A percentile compares a stretch with the other conserved stretches of the same genome.
phyloP scores from a whole-genome alignment of 1,140 invertebrate species.

The Drosophila triauraria region DNA sequence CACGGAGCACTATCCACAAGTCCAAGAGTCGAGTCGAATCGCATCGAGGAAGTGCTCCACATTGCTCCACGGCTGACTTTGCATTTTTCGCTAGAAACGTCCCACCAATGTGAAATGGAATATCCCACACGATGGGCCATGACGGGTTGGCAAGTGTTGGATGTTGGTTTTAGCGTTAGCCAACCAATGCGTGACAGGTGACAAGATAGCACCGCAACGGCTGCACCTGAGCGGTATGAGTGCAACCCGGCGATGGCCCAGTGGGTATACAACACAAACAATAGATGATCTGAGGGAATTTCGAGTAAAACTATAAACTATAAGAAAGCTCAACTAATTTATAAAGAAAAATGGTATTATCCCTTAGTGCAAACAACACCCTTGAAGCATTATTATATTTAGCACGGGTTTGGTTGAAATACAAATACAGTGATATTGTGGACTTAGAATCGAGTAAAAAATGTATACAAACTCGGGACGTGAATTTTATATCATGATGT shows the following conservation, averaged over 20 bases:
- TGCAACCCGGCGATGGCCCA: not conserved
- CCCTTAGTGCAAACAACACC: no score
- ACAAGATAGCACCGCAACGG: constrained; percentile 42
- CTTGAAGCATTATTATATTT: not conserved
- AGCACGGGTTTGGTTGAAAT: not conserved
- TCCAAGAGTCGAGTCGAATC: constrained; percentile 23
- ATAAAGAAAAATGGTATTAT: not conserved
- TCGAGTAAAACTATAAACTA: not conserved
- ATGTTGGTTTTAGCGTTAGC: constrained; percentile 20
- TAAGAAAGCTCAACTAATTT: not conserved
- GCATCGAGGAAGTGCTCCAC: constrained; percentile 75
- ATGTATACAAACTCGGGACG: not conserved
- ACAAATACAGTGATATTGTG: no score
- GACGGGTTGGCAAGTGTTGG: constrained; percentile 17
- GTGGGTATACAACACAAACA: constrained; percentile 1
- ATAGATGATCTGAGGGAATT: not conserved
- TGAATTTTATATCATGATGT: not conserved
- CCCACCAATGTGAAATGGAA: constrained; percentile 58
- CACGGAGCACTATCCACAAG: constrained; percentile 42
- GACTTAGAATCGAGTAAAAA: no score
- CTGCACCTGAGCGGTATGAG: constrained; percentile 6
- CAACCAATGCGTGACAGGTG: constrained; percentile 64
- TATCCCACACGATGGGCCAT: constrained; percentile 68
- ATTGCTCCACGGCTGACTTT: constrained; percentile 56
- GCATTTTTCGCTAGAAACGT: constrained; percentile 64